These are phyloP conservation scores for Sesia apiformis DNA, from an alignment of 2,888 invertebrate species.

Conservation along the genomic window DNA sequence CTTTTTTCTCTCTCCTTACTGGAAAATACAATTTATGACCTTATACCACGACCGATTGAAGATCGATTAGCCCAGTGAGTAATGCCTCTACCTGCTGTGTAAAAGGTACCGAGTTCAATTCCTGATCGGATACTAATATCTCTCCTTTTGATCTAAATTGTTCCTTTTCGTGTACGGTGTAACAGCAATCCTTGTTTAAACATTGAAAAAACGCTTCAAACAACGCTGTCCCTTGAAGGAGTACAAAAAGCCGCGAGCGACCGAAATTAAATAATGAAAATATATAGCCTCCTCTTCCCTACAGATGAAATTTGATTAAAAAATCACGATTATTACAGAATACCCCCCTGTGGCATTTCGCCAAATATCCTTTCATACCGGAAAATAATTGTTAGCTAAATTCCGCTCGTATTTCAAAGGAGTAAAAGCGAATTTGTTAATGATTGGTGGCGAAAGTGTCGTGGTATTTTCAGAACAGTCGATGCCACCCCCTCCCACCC, in stretches of 20 bases:
- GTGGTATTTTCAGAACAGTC: constrained; percentile 54
- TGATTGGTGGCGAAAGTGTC: constrained; percentile 19
- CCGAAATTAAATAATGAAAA: constrained; percentile 75
- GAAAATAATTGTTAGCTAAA: not conserved
- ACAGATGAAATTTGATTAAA: constrained; percentile 76
- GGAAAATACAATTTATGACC: too few relatives aligned
- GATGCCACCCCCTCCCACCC: constrained; percentile 48
- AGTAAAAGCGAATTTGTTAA: not conserved
- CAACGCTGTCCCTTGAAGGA: constrained; percentile 62
- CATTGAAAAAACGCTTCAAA: constrained; percentile 62
- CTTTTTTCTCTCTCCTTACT: too few relatives aligned
- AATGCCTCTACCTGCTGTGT: too few relatives aligned
- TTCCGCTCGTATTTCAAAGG: not conserved
- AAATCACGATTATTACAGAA: constrained; percentile 74
- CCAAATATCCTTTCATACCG: constrained; percentile 5
- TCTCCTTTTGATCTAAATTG: too few relatives aligned
- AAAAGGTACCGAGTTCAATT: too few relatives aligned
- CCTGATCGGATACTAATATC: too few relatives aligned
- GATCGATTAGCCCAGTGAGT: too few relatives aligned
- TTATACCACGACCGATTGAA: too few relatives aligned
- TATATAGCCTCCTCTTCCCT: constrained; percentile 71
- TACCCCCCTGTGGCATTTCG: constrained; percentile 51
- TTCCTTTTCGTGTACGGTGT: constrained; percentile 22
- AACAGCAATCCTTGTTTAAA: constrained; percentile 26
- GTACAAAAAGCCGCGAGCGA: constrained; percentile 56